Conservation (phyloP, 2,113 vertebrate species). For the Heterocephalus glaber region DNA sequence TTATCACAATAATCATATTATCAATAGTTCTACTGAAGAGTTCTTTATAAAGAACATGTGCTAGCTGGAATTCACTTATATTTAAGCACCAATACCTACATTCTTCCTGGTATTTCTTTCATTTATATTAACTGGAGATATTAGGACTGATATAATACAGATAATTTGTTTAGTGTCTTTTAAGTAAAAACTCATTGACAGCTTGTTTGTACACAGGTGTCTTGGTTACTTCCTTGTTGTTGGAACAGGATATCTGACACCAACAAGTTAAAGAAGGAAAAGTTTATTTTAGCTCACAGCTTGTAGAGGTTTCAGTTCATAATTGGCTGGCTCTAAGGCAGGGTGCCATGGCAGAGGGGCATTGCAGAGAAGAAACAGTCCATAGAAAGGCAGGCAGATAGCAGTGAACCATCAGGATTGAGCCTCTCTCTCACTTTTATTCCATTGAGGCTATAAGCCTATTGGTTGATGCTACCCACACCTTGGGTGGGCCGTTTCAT, state of each 20-base stretch:
- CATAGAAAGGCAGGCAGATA: no score
- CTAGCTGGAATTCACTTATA: neutral
- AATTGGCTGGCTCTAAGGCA: no score
- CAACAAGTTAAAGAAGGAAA: no score
- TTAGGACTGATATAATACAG: neutral
- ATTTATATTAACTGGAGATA: neutral
- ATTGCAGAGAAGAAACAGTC: no score
- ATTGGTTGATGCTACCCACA: neutral
- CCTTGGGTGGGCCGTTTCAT: no score
- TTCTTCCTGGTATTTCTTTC: neutral
- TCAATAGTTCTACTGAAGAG: neutral
- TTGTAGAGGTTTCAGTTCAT: no score
- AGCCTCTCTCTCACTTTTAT: neutral
- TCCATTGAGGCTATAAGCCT: neutral
- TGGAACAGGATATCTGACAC: no score
- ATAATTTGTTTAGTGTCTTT: neutral
- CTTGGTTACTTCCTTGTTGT: neutral
- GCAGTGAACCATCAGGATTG: neutral
- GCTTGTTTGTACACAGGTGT: neutral
- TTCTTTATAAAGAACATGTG: neutral
- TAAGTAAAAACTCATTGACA: neutral
- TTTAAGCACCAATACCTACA: neutral
- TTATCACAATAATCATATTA: neutral
- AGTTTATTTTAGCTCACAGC: no score
- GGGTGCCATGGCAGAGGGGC: no score